Evolutionary conservation across 2,888 invertebrate genomes (phyloP), one percentile per base, ranked within the genome.

Genomic region (Lasius fuliginosus): DNA sequence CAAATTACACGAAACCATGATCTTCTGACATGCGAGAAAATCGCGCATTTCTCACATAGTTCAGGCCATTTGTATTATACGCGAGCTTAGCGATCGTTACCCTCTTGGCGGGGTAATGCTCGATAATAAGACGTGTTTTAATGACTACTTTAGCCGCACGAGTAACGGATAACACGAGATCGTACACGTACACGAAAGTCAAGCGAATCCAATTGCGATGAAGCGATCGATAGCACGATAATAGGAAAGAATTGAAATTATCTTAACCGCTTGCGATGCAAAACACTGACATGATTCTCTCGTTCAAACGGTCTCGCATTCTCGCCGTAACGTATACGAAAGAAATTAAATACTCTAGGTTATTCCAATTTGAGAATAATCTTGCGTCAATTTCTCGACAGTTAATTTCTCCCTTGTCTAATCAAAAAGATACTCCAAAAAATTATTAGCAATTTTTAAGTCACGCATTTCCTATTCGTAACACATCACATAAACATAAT

Each of bases 21-120:
- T 87, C 87, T 87, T 49, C 58, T 82, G 87, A 85, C 87, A 85
- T 85, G 88, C 88, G 69, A 87, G 64, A 82, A 58, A 81, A 68
- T 49, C 27, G 42, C 82, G 56, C 69, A 65, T 75, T 85, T 87
- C 77, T 83, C 82, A 81, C 67, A 82, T 73, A 85, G 82, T 85
- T 85, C 75, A 68, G 58, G 49, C 79, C 82, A 53, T 81, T 87
- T 79, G 85, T 87, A 85, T 87, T 75, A 74, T 60, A 74, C 60
- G 83, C 85, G 77, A 49, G 82, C 49, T 58, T 71, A 69, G 69
- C 79, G 74, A 81, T 81, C 79, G 75, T 81, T 81, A 81, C 75
- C 60, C 79, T 81, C 79, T 36, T 27, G 46, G 75, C 74, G 79
- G 60, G 79, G 60, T 74, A 81, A 81, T 74, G 79, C 79, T 74